These are phyloP conservation scores for Stenchaetothrips biformis DNA, from an alignment of 2,888 invertebrate genomes.

Conservation along the genomic window DNA sequence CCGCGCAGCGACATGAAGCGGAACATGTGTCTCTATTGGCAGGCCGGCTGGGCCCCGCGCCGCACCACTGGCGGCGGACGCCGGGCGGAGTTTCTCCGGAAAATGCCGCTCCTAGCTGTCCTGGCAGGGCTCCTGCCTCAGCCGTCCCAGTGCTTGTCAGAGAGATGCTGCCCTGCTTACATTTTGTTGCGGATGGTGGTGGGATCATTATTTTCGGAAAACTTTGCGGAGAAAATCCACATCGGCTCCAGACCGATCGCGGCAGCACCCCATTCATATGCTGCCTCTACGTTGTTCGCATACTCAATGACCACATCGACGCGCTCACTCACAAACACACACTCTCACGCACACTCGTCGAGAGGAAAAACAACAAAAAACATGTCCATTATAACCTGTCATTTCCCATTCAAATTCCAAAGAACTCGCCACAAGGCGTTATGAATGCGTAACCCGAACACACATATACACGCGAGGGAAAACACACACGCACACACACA, in stretches of 20 bases:
- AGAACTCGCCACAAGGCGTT: too few relatives aligned
- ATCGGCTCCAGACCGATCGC: too few relatives aligned
- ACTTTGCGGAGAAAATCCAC: neutral
- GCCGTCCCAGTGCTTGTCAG: too few relatives aligned
- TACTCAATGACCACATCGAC: neutral
- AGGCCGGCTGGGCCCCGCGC: neutral
- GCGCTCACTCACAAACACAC: neutral
- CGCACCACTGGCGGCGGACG: neutral
- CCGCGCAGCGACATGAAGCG: neutral
- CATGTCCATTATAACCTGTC: too few relatives aligned
- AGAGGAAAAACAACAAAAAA: too few relatives aligned
- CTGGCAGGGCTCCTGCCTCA: too few relatives aligned
- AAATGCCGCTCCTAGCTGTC: neutral
- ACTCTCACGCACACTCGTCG: too few relatives aligned
- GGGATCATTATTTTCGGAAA: neutral
- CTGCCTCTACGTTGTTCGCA: too few relatives aligned
- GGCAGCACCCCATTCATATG: too few relatives aligned
- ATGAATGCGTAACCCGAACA: neutral
- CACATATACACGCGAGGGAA: neutral
- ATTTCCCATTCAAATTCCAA: too few relatives aligned
- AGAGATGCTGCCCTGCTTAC: too few relatives aligned
- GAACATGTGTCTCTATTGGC: conserved; percentile 22
- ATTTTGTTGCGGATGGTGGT: neutral
- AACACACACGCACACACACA: neutral
- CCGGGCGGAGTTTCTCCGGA: neutral